These are phyloP conservation scores for Melipona quadrifasciata DNA, from an alignment of 1,140 invertebrate species.

Conservation along the genomic window DNA sequence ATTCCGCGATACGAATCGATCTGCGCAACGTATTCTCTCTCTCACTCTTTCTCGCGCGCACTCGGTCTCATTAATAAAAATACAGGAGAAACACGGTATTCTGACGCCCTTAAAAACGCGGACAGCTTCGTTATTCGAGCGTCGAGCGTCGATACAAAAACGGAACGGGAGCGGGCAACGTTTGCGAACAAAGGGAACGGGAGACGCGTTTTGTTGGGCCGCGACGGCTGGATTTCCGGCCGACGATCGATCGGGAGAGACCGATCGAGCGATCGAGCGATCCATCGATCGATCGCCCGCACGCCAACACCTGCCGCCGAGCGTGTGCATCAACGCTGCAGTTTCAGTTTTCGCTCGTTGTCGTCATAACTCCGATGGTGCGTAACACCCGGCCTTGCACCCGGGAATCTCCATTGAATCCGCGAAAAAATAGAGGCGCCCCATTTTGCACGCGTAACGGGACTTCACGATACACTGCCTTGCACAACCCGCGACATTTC, in stretches of 20 bases:
- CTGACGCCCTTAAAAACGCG: not conserved
- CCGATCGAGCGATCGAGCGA: too few species aligned
- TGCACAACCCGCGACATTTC: slow-evolving; percentile 14
- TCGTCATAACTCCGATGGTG: slow-evolving; percentile 36
- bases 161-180: not conserved
- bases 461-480: not conserved
- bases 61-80: slow-evolving; percentile 9
- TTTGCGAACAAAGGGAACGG: not conserved
- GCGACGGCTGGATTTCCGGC: slow-evolving; percentile 10
- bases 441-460: slow-evolving; percentile 2
- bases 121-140: not conserved
- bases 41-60: not conserved
- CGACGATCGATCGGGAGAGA: slow-evolving; percentile 28
- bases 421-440: slow-evolving; percentile 29
- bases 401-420: slow-evolving; percentile 10
- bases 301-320: slow-evolving; percentile 26
- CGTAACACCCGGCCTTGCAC: not conserved
- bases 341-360: slow-evolving; percentile 19
- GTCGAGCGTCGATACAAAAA: not conserved
- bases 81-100: not conserved
- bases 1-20: not conserved
- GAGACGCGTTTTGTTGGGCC: not conserved
- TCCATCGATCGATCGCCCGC: not conserved
- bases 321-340: not conserved
- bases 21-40: too few species aligned